phyloP scores from a whole-genome alignment of 1,140 invertebrate species.

The Aleiodes sp. region DNA sequence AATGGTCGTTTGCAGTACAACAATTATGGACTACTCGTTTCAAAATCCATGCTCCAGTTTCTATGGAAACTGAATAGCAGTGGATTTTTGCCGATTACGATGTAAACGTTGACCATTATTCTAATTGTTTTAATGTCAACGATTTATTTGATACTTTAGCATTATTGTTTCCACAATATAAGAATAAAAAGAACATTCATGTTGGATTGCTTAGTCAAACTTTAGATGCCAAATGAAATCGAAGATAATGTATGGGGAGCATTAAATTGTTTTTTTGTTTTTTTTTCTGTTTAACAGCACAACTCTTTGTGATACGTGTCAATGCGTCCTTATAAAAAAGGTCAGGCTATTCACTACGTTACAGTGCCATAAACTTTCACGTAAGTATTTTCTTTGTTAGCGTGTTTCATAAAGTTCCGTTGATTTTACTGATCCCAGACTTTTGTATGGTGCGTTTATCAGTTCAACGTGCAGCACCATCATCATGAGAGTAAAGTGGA shows the following conservation, averaged over 20 bases:
- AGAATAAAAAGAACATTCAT: too few species aligned
- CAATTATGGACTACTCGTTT: constrained; percentile 2
- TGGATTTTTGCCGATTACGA: not conserved
- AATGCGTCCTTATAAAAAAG: too few species aligned
- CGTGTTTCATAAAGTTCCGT: constrained; percentile 6
- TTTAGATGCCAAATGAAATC: too few species aligned
- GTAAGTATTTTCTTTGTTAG: not conserved
- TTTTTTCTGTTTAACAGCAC: not conserved
- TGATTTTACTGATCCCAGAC: constrained; percentile 1
- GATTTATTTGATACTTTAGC: not conserved
- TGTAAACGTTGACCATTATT: not conserved
- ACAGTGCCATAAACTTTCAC: not conserved
- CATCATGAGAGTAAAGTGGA: not conserved
- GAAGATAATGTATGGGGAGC: too few species aligned
- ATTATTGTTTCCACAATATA: not conserved
- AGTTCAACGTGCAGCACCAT: not conserved
- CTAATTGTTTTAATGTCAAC: not conserved
- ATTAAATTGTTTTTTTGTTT: not conserved
- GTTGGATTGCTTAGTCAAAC: too few species aligned
- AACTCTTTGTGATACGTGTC: too few species aligned
- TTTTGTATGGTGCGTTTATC: not conserved
- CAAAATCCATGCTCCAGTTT: not conserved
- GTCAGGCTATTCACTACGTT: not conserved
- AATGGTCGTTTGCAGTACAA: too few species aligned
- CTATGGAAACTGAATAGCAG: not conserved